Evolutionary conservation across 2,113 vertebrate species (phyloP).

Genomic region (Irena cyanogastra): DNA sequence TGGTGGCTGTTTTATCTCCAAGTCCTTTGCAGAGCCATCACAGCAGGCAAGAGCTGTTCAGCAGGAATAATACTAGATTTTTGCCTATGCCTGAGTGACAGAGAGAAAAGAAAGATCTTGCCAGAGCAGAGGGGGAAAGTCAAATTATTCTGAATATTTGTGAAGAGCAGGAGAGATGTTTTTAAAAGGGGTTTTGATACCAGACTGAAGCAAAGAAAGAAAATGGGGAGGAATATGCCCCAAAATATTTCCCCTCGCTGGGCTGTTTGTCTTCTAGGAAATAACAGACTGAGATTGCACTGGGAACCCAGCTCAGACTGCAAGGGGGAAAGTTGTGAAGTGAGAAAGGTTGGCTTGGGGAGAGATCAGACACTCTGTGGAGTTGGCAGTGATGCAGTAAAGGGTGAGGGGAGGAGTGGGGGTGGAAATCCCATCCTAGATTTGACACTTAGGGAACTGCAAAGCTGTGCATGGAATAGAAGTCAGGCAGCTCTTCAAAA

Average conservation of each 20-base stretch:
- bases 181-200: neutral
- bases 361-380: neutral
- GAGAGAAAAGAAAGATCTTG: neutral
- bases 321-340: neutral
- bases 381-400: neutral
- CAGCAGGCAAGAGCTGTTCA: neutral
- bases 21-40: neutral
- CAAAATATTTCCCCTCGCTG: neutral
- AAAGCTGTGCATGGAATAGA: neutral
- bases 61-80: neutral
- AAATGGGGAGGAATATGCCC: neutral
- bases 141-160: neutral
- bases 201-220: neutral
- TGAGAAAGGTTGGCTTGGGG: neutral
- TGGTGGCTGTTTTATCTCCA: neutral
- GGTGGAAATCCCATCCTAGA: neutral
- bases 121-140: neutral
- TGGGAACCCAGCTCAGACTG: neutral
- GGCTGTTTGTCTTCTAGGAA: neutral
- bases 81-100: neutral
- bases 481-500: neutral
- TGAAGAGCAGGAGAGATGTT: neutral
- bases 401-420: neutral
- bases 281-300: neutral
- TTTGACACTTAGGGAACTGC: neutral